Percentiles rank a stretch among this genome's conserved stretches.
phyloP scores from a whole-genome alignment of 2,113 vertebrate genomes.

The Pelusios castaneus region DNA sequence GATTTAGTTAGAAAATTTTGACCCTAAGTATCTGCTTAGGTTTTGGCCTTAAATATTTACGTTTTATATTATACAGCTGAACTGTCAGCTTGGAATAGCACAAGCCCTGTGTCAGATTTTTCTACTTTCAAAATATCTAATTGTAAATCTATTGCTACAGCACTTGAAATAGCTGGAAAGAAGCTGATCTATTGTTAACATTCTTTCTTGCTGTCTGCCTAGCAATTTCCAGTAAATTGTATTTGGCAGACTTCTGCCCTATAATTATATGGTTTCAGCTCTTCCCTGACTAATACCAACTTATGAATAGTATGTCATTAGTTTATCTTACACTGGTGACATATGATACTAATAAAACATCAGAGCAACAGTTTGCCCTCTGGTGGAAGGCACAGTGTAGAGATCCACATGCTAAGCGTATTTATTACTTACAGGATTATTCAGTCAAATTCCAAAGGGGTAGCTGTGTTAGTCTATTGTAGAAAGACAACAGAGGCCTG shows the following conservation, averaged over 20 bases:
- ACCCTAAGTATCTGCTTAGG: background rate
- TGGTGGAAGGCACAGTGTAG: background rate
- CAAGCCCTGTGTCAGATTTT: background rate
- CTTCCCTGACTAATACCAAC: background rate
- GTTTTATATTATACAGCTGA: background rate
- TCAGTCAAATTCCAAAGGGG: too few species aligned
- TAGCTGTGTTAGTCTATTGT: too few species aligned
- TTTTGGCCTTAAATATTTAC: background rate
- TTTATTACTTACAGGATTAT: background rate
- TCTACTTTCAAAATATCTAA: background rate
- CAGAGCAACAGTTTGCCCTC: background rate
- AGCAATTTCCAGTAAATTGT: background rate
- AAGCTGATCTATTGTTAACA: background rate
- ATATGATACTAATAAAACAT: background rate
- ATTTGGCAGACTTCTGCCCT: background rate
- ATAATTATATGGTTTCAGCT: background rate
- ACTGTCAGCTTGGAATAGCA: background rate
- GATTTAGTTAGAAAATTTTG: background rate
- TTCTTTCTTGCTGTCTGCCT: background rate
- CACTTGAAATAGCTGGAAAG: background rate
- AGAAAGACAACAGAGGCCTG: too few species aligned
- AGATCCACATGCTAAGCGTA: background rate
- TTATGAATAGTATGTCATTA: background rate
- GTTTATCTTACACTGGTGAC: background rate
- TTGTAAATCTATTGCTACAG: background rate